phyloP scores from a whole-genome alignment of 2,113 vertebrate species.

The Boulengeromyrus knoepffleri region DNA sequence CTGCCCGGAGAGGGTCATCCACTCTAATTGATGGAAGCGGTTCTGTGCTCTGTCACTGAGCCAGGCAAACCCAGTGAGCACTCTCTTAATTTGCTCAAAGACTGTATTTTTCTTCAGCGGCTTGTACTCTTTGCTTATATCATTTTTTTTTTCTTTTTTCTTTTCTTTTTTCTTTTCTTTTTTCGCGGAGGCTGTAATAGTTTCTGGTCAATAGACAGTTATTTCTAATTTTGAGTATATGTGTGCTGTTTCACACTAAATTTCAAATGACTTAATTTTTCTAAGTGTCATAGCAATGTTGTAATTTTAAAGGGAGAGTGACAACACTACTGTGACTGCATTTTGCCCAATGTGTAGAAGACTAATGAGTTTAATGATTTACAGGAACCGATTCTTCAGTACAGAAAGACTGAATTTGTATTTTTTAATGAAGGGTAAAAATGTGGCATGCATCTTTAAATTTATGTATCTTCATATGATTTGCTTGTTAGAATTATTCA shows the following conservation, averaged over 20 bases:
- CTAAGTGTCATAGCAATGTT: neutral
- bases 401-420: neutral
- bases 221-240: neutral
- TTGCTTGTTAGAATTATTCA: neutral
- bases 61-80: neutral
- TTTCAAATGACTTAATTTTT: neutral
- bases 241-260: neutral
- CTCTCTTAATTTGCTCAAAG: neutral
- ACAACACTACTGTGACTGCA: neutral
- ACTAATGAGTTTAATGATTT: neutral
- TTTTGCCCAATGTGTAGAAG: neutral
- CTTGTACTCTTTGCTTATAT: neutral
- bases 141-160: neutral
- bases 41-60: neutral
- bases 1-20: neutral
- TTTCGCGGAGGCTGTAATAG: neutral
- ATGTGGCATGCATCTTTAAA: neutral
- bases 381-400: neutral
- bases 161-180: neutral
- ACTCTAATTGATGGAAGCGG: neutral
- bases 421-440: neutral
- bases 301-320: neutral
- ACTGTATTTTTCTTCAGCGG: neutral
- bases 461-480: neutral
- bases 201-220: neutral